Conservation (phyloP, 1,140 invertebrate genomes). For the Gerris buenoi region DNA sequence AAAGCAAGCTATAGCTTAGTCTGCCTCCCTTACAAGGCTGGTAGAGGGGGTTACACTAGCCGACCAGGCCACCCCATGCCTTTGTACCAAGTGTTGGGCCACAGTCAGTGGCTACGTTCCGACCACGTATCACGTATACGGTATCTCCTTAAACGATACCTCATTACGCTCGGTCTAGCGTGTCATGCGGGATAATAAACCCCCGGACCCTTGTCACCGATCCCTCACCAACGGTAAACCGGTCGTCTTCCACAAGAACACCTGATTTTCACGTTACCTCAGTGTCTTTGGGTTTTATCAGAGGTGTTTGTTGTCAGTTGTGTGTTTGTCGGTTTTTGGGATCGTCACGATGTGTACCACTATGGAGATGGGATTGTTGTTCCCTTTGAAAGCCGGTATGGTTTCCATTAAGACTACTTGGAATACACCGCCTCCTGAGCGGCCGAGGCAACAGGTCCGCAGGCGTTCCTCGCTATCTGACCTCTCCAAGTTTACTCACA, state of each 20-base stretch:
- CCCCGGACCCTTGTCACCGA: neutral
- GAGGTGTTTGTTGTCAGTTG: neutral
- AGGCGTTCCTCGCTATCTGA: conserved; percentile 55
- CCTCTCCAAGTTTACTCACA: conserved; percentile 41
- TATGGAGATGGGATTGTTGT: conserved; percentile 41
- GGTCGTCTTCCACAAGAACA: neutral
- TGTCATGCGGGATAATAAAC: neutral
- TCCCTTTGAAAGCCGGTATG: conserved; percentile 40
- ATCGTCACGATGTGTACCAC: neutral
- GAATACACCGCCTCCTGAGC: conserved; percentile 11
- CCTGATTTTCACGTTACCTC: too few species aligned
- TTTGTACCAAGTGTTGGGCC: neutral
- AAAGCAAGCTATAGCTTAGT: too few species aligned
- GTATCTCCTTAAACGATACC: neutral
- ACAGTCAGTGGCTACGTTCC: neutral
- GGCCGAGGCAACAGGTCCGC: conserved; percentile 36
- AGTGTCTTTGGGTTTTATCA: too few species aligned
- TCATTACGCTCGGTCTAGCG: neutral
- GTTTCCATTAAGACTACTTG: conserved; percentile 39
- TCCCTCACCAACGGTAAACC: neutral
- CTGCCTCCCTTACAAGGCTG: too few species aligned
- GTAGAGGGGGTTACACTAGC: too few species aligned
- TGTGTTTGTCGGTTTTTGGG: neutral
- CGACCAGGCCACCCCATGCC: neutral
- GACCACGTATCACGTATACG: neutral